Evolutionary conservation across 2,797 vertebrate genomes (phyloP).

Genomic region (Malurus splendens): DNA sequence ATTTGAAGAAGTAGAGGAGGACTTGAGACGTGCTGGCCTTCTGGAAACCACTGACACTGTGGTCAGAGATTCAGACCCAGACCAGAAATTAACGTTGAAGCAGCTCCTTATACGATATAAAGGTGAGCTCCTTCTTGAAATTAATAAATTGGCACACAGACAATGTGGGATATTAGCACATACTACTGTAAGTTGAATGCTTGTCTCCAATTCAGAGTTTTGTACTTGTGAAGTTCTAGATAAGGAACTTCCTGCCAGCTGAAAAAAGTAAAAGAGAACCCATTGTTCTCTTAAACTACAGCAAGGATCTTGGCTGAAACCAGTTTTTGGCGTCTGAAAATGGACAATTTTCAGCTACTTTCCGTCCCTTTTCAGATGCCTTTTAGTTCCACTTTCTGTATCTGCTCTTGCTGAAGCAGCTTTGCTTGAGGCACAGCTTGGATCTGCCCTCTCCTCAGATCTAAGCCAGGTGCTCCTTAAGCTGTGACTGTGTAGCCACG

Average conservation of each 20-base stretch:
- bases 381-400: background rate
- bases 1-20: conserved; percentile 83
- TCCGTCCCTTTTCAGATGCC: background rate
- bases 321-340: background rate
- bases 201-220: background rate
- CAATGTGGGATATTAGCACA: accelerated
- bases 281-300: background rate
- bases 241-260: background rate
- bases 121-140: conserved; percentile 67
- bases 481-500: background rate
- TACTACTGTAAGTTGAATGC: background rate
- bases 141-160: background rate
- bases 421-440: background rate
- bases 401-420: background rate
- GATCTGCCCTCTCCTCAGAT: background rate
- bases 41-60: conserved; percentile 68
- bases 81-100: conserved; percentile 87
- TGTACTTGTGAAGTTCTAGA: background rate
- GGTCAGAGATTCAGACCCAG: conserved; percentile 86
- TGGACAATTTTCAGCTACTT: background rate
- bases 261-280: background rate
- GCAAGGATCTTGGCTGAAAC: background rate
- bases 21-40: conserved; percentile 77
- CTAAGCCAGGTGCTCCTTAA: background rate
- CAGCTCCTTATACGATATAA: conserved; percentile 85